Conservation (phyloP, 2,888 invertebrate genomes). For the Slavum lentiscoides region DNA sequence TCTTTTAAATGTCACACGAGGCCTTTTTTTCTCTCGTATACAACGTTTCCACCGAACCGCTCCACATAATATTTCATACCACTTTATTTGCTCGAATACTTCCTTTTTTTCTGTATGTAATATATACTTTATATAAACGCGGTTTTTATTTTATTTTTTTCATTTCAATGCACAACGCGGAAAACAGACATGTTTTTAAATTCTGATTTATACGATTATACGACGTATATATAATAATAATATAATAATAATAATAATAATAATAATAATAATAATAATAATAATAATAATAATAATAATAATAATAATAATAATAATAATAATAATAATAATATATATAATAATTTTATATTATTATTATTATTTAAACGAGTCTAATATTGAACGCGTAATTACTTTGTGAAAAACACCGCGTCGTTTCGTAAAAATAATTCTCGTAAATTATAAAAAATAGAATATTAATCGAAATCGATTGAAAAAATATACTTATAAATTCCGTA, state of each 20-base stretch:
- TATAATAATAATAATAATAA: background rate
- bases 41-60: constrained; percentile 7
- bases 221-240: background rate
- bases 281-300: too few species aligned
- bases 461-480: too few species aligned
- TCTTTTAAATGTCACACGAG: constrained; percentile 28
- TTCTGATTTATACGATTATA: constrained; percentile 10
- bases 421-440: background rate
- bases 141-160: constrained; percentile 17
- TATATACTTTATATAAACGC: background rate
- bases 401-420: background rate
- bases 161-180: background rate
- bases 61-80: constrained; percentile 35
- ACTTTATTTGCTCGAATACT: constrained; percentile 21
- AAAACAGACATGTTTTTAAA: background rate
- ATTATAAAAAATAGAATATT: too few species aligned
- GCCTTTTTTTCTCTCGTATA: background rate
- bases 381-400: too few species aligned
- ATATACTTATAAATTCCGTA: too few species aligned
- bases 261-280: too few species aligned
- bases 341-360: too few species aligned
- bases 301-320: too few species aligned
- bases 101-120: constrained; percentile 5
- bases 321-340: too few species aligned
- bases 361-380: too few species aligned